Base-by-base conservation (phyloP, 2,888 invertebrate genomes). In the Megastigmus dorsalis region DNA sequence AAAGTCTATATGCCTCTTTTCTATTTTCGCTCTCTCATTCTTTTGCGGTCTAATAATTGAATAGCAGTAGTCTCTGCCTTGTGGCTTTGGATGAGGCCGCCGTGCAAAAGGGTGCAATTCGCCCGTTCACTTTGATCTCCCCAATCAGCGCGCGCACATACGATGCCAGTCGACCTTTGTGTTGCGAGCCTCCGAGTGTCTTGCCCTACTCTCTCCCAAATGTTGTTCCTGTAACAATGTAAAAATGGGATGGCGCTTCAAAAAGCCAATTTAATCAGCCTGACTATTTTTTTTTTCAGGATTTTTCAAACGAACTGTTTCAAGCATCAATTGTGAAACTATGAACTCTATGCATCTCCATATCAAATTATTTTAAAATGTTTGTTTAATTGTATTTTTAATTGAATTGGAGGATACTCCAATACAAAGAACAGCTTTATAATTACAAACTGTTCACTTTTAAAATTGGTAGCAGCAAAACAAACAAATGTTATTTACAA, bases 41-140 rank as follows among this genome's bases (percentile, higher is more conserved):
- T 48, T 69, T 60, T 6, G 74, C 70, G 77, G 77, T 79, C 57
- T 71, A 54, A 77, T 81, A 78, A 82, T 82, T 80, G 82, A 81
- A 81, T 80, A 80, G 79, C 75, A 62, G 43, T 3, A 33, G 63
- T 23, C 33, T 15, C 26, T 15, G 7, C 26, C 15, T 38, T 26
- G 65, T 18, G 52, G 65, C 65, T 52, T 65, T 52, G 28, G 52
- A 52, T 52, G 65, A 50, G 23, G 38, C 38, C 2, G 41, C 9
- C n/a, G 5, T 9, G 36, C 43, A 33, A 69, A 59, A 59, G 50
- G 59, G 48, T 50, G 33, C 69, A 52, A 59, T 60, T 69, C 26
- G 62, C 75, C 28, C 57, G 54, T 20, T 62, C 45, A 76, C 82
- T 82, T 82, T 82, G 83, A 82, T 82, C 83, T 79, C 67, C 77